These are phyloP conservation scores for Hoplostethus mediterraneus DNA, from an alignment of 2,797 vertebrate genomes.

Conservation along the genomic window DNA sequence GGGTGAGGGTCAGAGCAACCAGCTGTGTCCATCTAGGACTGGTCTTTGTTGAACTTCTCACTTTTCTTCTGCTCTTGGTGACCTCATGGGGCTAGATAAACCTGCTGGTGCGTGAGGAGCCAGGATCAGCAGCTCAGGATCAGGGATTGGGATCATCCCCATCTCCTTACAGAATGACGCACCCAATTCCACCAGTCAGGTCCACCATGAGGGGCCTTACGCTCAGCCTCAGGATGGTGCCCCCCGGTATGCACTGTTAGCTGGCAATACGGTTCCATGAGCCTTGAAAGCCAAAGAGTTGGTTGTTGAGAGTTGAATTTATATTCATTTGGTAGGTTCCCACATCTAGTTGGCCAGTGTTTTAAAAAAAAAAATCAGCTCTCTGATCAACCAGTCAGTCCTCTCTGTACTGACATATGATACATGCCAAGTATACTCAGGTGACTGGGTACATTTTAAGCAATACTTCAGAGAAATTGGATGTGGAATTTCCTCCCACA, in stretches of 20 bases:
- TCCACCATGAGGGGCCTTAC: conserved; percentile 21
- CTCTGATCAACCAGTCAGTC: too few relatives aligned
- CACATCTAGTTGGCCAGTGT: not conserved
- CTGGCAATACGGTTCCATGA: not conserved
- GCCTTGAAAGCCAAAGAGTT: not conserved
- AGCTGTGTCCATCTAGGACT: conserved; percentile 6
- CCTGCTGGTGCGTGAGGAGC: conserved; percentile 67
- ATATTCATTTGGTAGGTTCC: not conserved
- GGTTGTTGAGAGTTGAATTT: not conserved
- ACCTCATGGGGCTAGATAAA: conserved; percentile 69
- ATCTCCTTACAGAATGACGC: conserved; percentile 75
- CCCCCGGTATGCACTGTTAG: not conserved
- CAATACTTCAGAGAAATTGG: too few relatives aligned
- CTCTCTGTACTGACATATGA: not conserved
- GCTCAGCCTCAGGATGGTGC: not conserved
- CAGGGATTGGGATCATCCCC: conserved; percentile 71
- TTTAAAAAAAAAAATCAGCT: not conserved
- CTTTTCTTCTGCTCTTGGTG: conserved; percentile 16
- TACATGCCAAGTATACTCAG: not conserved
- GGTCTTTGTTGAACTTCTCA: conserved; percentile 4
- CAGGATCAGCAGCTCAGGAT: conserved; percentile 72
- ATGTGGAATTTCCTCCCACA: conserved; percentile 25
- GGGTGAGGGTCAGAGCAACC: conserved; percentile 15
- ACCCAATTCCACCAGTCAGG: conserved; percentile 55
- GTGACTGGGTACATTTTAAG: not conserved